These are phyloP conservation scores for Cyphomyrus plagiostoma DNA, from an alignment of 2,113 vertebrate genomes.

Conservation along the genomic window DNA sequence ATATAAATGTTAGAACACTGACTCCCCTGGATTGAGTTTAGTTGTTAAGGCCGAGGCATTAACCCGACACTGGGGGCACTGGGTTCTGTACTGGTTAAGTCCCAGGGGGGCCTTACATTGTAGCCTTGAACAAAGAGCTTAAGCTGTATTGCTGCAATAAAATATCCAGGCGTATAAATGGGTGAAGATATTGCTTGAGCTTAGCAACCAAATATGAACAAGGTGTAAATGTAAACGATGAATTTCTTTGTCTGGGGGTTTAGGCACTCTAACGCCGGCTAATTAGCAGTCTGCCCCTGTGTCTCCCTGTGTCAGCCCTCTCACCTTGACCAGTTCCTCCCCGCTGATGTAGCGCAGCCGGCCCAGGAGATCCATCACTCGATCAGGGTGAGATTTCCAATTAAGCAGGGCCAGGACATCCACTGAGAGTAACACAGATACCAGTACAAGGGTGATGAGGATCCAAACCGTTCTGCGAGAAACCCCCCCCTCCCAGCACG, in stretches of 20 bases:
- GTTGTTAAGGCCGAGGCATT: neutral
- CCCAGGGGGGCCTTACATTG: neutral
- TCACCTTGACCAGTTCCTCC: slow-evolving; percentile 92
- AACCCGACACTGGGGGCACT: neutral
- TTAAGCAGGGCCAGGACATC: slow-evolving; percentile 89
- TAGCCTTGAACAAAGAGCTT: neutral
- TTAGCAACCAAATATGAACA: neutral
- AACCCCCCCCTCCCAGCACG: neutral
- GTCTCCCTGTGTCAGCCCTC: neutral
- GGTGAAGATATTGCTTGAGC: neutral
- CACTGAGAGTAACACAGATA: slow-evolving; percentile 52
- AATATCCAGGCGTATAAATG: neutral
- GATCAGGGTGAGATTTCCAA: slow-evolving; percentile 91
- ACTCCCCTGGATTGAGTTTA: neutral
- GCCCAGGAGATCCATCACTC: slow-evolving; percentile 86
- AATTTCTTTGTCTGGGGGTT: neutral
- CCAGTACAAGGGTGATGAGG: neutral
- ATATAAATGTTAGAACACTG: neutral
- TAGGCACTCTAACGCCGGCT: neutral
- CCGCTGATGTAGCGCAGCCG: slow-evolving; percentile 83
- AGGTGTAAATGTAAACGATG: neutral
- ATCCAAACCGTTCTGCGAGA: neutral
- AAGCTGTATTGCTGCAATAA: neutral
- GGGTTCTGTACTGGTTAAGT: neutral
- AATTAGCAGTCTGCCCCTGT: neutral